Conservation (phyloP, 30 jellyfish, hydroid and myxozoan genomes). For the Aurelia sp. region DNA sequence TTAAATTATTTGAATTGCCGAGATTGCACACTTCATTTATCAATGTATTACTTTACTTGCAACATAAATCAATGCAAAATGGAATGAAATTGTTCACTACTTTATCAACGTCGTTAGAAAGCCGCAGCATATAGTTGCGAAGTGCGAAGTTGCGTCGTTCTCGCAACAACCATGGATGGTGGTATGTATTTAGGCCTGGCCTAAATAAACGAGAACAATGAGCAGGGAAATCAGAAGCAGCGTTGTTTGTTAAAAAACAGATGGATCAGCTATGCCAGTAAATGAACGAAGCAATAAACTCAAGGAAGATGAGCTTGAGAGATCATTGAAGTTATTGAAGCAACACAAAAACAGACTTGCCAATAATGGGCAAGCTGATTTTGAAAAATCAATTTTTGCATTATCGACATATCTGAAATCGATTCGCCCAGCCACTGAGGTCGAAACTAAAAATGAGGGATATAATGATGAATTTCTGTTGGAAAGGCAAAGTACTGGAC, state of each 20-base stretch:
- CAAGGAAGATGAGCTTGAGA: conserved; percentile 50
- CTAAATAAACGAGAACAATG: neutral
- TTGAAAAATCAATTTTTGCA: conserved; percentile 72
- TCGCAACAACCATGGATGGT: conserved; percentile 36
- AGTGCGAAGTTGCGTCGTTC: conserved; percentile 42
- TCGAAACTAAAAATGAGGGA: conserved; percentile 11
- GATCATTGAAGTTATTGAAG: conserved; percentile 59
- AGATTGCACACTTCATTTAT: neutral
- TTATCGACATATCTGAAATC: conserved; percentile 74
- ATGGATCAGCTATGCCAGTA: conserved; percentile 48
- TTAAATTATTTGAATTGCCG: neutral
- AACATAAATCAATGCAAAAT: too few relatives aligned
- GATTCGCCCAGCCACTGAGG: conserved; percentile 66
- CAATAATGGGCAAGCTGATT: conserved; percentile 49
- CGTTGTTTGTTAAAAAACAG: neutral
- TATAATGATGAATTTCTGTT: conserved; percentile 50
- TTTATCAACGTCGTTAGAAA: neutral
- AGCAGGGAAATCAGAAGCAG: neutral
- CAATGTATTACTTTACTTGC: neutral
- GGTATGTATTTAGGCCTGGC: neutral
- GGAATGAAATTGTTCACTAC: too few relatives aligned
- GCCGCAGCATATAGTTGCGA: neutral
- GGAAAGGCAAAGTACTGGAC: conserved; percentile 5
- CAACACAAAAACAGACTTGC: conserved; percentile 47
- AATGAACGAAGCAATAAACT: conserved; percentile 6